These are phyloP conservation scores for Steinernema carpocapsae DNA, from an alignment of 2,888 invertebrate genomes.

Conservation along the genomic window DNA sequence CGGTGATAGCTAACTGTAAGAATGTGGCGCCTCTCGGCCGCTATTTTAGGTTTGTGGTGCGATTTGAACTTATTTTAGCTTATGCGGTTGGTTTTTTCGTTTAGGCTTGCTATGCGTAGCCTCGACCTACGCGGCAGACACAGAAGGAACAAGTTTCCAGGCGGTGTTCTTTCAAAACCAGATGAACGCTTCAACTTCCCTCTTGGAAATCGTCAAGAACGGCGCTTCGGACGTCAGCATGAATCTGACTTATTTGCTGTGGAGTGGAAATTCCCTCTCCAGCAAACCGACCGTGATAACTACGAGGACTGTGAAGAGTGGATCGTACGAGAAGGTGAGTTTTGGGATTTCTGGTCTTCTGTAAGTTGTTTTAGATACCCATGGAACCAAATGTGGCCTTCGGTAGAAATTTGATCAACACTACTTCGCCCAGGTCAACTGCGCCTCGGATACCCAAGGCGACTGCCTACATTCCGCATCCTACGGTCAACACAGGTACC, in stretches of 20 bases:
- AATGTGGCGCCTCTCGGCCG: too few species aligned
- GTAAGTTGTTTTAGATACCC: too few species aligned
- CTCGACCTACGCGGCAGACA: neutral
- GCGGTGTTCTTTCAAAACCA: neutral
- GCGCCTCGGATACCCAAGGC: too few species aligned
- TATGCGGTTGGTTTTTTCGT: neutral
- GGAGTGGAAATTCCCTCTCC: neutral
- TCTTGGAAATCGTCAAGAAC: neutral
- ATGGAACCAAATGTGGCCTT: too few species aligned
- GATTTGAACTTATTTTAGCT: too few species aligned
- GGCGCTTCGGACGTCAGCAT: neutral
- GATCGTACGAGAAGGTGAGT: neutral
- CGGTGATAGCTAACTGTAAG: too few species aligned
- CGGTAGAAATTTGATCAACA: too few species aligned
- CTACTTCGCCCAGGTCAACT: too few species aligned
- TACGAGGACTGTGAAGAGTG: neutral
- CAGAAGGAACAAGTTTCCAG: constrained; percentile 6
- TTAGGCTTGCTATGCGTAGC: neutral
- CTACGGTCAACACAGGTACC: too few species aligned
- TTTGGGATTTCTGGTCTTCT: too few species aligned
- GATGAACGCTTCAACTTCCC: neutral
- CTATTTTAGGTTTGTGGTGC: too few species aligned
- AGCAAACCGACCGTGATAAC: neutral
- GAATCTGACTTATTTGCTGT: neutral
- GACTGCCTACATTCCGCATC: too few species aligned